Percentiles rank a stretch among this genome's conserved stretches.
These are phyloP conservation scores for Aricia artaxerxes DNA, from an alignment of 2,888 invertebrate genomes.

Conservation along the genomic window DNA sequence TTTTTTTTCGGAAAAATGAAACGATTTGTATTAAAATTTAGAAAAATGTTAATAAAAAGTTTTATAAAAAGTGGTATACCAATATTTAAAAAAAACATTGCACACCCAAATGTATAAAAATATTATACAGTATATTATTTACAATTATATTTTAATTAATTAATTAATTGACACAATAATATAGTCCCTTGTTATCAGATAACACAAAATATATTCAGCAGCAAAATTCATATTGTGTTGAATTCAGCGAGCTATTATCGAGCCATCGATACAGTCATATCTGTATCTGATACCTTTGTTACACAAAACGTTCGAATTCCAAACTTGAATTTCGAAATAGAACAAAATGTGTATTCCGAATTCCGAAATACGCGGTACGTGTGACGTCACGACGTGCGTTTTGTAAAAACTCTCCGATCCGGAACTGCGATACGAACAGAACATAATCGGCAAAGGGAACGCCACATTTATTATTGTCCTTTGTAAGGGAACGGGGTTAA, in stretches of 20 bases:
- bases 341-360: constrained; percentile 43
- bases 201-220: neutral
- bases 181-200: neutral
- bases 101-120: too few species aligned
- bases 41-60: too few species aligned
- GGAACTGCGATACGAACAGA: constrained; percentile 45
- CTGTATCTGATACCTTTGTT: neutral
- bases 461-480: constrained; percentile 61
- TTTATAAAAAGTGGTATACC: too few species aligned
- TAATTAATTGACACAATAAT: neutral
- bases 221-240: neutral
- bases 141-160: too few species aligned
- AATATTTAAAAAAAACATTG: too few species aligned
- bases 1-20: too few species aligned
- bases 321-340: constrained; percentile 39
- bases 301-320: constrained; percentile 37
- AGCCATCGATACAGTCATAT: constrained; percentile 1
- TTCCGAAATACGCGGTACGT: constrained; percentile 43
- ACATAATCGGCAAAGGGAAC: constrained; percentile 49
- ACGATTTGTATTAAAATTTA: too few species aligned
- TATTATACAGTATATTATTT: too few species aligned
- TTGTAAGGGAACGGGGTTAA: constrained; percentile 57
- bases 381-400: constrained; percentile 40
- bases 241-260: neutral
- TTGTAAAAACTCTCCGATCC: constrained; percentile 45